These are phyloP conservation scores for Ceryle rudis DNA, from an alignment of 2,797 vertebrate genomes.

Conservation along the genomic window DNA sequence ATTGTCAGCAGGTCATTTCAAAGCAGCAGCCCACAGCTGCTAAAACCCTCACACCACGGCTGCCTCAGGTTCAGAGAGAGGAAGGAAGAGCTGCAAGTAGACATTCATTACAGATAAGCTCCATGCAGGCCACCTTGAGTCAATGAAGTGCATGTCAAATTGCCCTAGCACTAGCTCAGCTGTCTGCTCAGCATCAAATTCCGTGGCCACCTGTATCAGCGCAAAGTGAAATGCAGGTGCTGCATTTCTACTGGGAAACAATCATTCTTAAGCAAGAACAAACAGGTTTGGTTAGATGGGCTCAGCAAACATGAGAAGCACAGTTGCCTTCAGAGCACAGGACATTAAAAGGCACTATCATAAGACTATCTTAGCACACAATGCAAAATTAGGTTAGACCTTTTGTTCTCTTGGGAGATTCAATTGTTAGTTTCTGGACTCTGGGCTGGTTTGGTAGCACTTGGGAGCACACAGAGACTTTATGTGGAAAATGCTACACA, in stretches of 20 bases:
- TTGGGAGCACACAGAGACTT: not conserved
- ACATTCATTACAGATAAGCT: not conserved
- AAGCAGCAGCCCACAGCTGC: not conserved
- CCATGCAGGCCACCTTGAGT: not conserved
- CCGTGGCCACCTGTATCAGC: not conserved
- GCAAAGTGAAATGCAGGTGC: not conserved
- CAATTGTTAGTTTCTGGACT: not conserved
- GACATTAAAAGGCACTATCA: not conserved
- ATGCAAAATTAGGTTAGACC: not conserved
- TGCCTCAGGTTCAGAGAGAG: not conserved
- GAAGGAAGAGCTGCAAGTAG: not conserved
- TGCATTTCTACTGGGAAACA: not conserved
- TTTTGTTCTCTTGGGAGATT: not conserved
- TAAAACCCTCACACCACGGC: not conserved
- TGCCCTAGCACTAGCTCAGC: not conserved
- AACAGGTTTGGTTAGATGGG: not conserved
- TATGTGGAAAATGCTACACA: accelerated
- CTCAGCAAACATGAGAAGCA: not conserved
- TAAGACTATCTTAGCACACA: not conserved
- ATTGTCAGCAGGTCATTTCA: not conserved
- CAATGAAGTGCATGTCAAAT: accelerated
- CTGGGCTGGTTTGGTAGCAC: not conserved
- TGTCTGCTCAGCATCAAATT: not conserved
- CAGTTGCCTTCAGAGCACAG: not conserved
- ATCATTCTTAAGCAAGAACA: not conserved